Evolutionary conservation across 2,113 vertebrate genomes (phyloP).

Genomic region (Labeo catla): DNA sequence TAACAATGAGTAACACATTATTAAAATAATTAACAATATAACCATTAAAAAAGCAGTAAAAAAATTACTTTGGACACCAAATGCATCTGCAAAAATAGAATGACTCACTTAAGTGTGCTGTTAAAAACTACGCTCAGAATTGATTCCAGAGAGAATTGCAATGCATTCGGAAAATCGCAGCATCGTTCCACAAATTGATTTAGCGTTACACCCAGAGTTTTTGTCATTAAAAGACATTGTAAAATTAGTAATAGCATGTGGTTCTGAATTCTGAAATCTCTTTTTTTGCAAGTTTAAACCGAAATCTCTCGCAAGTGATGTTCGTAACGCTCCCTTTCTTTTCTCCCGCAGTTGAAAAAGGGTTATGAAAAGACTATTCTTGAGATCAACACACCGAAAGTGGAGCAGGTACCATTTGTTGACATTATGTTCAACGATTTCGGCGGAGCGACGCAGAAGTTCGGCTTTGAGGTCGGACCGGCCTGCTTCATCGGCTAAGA

Average conservation of each 20-base stretch:
- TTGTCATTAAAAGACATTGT: not conserved
- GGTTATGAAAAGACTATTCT: slow-evolving; percentile 96
- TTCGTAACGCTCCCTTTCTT: not conserved
- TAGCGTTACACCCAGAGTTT: no score
- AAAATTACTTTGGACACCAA: no score
- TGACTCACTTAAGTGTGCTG: no score
- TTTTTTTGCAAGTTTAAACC: not conserved
- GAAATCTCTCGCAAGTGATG: not conserved
- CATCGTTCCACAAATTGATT: no score
- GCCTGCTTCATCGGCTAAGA: slow-evolving; percentile 98
- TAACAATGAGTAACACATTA: no score
- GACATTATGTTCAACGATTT: slow-evolving; percentile 99
- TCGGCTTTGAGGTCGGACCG: slow-evolving; percentile 98
- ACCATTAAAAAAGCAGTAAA: no score
- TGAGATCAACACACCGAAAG: slow-evolving; percentile 93
- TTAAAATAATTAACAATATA: no score
- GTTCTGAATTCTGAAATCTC: no score
- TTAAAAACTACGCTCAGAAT: no score
- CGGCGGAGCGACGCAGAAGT: slow-evolving; percentile 93
- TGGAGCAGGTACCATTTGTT: slow-evolving; percentile 94
- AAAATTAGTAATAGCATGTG: not conserved
- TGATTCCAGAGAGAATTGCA: no score
- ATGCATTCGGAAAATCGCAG: no score
- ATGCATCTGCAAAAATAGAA: no score
- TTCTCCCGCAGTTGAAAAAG: slow-evolving; percentile 82